Base-by-base conservation (phyloP, 64 coral and sea anemone genomes). In the Actinia tenebrosa region DNA sequence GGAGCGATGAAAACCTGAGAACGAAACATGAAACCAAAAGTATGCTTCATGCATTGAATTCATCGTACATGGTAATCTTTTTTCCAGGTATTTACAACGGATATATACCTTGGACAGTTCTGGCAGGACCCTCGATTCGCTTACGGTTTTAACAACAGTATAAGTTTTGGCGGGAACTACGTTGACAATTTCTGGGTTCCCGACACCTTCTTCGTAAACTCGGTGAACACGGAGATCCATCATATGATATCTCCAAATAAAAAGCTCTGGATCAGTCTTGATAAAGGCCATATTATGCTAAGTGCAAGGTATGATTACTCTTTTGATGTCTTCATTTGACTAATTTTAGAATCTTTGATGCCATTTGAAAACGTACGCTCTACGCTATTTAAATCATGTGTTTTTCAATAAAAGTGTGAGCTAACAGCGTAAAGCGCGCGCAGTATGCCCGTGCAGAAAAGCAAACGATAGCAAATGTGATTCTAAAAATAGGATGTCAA, bases 51-150 rank as follows among this genome's bases (percentile, higher is more conserved):
- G 47, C 47, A 50, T 50, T 50, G 47, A 50, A 50, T 50, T 50
- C 7, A 50, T 50, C 2, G 47, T 50, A 5, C 7, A 50, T 50
- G 30, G 30, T 37, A 37, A 37, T 37, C 30, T 8, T 50, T 50
- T 75, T 42, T 75, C 13, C 42, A 75, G 69, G 69, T 27, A 42
- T 75, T 75, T 15, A 75, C n/a, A 30, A 62, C 93, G 83, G 95
- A 98, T 77, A 47, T 98, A 20, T 98, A 98, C 63, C 92, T 98
- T 20, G 95, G 95, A 42, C 91, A 94, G 92, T 98, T 98, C 80
- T 98, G 95, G 95, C 87, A 94, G 53, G 95, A 98, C 72, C 95
- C 93, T 19, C 88, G 95, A 14, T 91, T 98, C 72, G 92, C 88
- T 7, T 91, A 94, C 42, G 95, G 92, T 20, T 79, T 94, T 3